Evolutionary conservation across 1,140 invertebrate genomes (phyloP).

Genomic region (Drosophila ohnishii): DNA sequence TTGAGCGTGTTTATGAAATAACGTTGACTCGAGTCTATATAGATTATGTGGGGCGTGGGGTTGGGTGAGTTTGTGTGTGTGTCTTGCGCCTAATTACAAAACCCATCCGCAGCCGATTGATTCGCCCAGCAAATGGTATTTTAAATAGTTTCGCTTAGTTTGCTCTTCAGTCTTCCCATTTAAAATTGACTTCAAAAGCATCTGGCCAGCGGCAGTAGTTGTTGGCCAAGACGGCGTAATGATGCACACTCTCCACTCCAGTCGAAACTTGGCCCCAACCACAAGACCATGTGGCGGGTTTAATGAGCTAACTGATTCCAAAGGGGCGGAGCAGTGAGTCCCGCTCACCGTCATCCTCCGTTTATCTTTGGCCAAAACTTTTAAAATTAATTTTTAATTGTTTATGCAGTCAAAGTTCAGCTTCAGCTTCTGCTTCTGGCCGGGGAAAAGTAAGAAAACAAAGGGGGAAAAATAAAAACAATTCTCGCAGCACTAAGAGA

Average conservation of each 20-base stretch:
- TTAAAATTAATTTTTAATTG: slow-evolving; percentile 77
- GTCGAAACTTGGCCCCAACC: slow-evolving; percentile 13
- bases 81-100: slow-evolving; percentile 69
- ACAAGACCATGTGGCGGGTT: slow-evolving; percentile 60
- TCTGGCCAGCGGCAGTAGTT: slow-evolving; percentile 1
- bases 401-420: slow-evolving; percentile 58
- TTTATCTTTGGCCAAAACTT: slow-evolving; percentile 58
- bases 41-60: slow-evolving; percentile 4
- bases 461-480: slow-evolving; percentile 33
- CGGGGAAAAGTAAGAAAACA: slow-evolving; percentile 15
- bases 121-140: slow-evolving; percentile 72
- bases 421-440: slow-evolving; percentile 20
- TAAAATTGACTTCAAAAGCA: slow-evolving; percentile 41
- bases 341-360: slow-evolving; percentile 41
- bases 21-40: slow-evolving; percentile 40
- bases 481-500: slow-evolving; percentile 21
- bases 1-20: slow-evolving; percentile 75
- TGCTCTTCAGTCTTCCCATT: slow-evolving; percentile 5
- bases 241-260: slow-evolving; percentile 25
- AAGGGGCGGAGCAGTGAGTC: background rate
- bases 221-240: slow-evolving; percentile 46
- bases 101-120: slow-evolving; percentile 62
- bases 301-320: slow-evolving; percentile 68
- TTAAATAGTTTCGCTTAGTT: slow-evolving; percentile 73
- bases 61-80: slow-evolving; percentile 15